Conservation (phyloP, 2,797 vertebrate species). For the Rhinoraja longicauda region DNA sequence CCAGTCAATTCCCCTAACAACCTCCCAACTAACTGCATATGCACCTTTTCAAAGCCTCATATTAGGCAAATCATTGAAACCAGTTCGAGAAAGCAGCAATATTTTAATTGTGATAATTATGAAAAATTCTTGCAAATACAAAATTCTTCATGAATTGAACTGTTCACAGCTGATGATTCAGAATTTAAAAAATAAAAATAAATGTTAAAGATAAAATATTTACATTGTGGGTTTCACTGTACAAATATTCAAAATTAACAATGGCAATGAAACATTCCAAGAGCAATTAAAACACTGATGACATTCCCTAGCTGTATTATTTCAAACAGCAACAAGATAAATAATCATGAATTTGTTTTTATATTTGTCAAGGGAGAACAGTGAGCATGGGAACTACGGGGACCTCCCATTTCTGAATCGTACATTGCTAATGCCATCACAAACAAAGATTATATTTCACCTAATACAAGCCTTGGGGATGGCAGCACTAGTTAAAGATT, state of each 20-base stretch:
- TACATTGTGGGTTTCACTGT: not conserved
- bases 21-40: too few relatives aligned
- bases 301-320: not conserved
- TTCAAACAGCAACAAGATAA: not conserved
- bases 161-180: too few relatives aligned
- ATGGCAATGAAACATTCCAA: not conserved
- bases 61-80: not conserved
- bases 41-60: not conserved
- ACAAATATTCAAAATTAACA: not conserved
- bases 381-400: not conserved
- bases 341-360: not conserved
- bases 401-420: not conserved
- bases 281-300: not conserved
- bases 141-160: not conserved
- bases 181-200: not conserved
- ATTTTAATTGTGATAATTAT: not conserved
- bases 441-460: not conserved
- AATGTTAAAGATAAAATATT: not conserved
- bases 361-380: not conserved
- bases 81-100: not conserved
- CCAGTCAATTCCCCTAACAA: not conserved
- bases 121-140: not conserved
- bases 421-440: not conserved
- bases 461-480: too few relatives aligned
- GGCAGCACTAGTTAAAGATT: too few relatives aligned